These are phyloP conservation scores for Myiotriccus ornatus DNA, from an alignment of 2,797 vertebrate genomes.

Conservation along the genomic window DNA sequence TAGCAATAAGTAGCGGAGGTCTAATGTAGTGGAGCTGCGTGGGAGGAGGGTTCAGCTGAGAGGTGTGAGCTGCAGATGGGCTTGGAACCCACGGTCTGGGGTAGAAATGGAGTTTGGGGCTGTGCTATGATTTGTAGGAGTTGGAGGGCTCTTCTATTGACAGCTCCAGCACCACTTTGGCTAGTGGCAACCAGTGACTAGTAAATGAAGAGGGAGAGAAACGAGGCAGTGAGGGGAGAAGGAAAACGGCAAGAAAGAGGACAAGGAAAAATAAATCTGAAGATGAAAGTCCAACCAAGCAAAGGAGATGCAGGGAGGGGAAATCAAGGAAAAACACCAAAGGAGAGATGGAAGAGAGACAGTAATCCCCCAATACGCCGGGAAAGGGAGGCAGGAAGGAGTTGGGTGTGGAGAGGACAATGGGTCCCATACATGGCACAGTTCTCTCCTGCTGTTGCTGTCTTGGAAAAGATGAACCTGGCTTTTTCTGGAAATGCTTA, in stretches of 20 bases:
- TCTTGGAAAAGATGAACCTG: slow-evolving; percentile 6
- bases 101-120: not conserved
- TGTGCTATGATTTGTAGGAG: not conserved
- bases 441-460: not conserved
- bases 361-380: not conserved
- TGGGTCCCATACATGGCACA: not conserved
- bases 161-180: not conserved
- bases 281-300: not conserved
- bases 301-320: not conserved
- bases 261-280: not conserved
- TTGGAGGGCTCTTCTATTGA: not conserved
- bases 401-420: not conserved
- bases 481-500: slow-evolving; percentile 7
- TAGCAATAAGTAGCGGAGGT: not conserved
- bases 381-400: not conserved
- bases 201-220: not conserved
- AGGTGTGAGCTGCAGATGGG: not conserved
- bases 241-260: not conserved
- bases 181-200: not conserved
- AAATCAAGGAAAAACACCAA: not conserved
- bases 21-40: not conserved
- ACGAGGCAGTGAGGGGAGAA: not conserved
- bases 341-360: not conserved
- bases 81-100: not conserved
- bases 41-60: not conserved